Evolutionary conservation across 2,888 invertebrate genomes (phyloP).

Genomic region (Himalopsyche japonica): DNA sequence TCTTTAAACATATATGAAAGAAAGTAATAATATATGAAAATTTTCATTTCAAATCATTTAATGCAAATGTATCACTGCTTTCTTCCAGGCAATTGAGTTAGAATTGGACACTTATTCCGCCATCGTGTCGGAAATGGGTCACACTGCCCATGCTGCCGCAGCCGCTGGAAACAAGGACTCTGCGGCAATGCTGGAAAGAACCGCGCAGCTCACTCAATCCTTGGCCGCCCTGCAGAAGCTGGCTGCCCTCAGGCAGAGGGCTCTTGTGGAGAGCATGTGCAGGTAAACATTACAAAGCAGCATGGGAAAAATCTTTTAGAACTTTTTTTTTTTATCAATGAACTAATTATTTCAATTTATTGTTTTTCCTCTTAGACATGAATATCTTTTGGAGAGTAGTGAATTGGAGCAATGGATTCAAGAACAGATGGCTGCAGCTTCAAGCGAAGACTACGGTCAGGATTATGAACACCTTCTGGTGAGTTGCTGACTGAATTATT

Average conservation of each 20-base stretch:
- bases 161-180: slow-evolving; percentile 81
- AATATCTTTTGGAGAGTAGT: slow-evolving; percentile 86
- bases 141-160: slow-evolving; percentile 81
- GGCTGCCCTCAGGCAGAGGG: slow-evolving; percentile 77
- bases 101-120: slow-evolving; percentile 91
- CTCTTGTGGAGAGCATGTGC: slow-evolving; percentile 88
- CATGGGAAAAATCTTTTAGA: too few relatives aligned
- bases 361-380: slow-evolving; percentile 63
- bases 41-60: too few relatives aligned
- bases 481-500: slow-evolving; percentile 32
- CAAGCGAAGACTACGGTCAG: slow-evolving; percentile 91
- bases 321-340: too few relatives aligned
- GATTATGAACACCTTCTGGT: slow-evolving; percentile 90
- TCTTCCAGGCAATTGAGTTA: slow-evolving; percentile 76
- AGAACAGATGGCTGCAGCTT: slow-evolving; percentile 86
- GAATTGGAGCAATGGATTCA: slow-evolving; percentile 92
- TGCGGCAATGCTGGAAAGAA: slow-evolving; percentile 76
- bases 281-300: slow-evolving; percentile 46
- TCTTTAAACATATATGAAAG: neutral
- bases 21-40: too few relatives aligned
- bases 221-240: slow-evolving; percentile 79
- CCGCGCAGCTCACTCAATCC: slow-evolving; percentile 75
- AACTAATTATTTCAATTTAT: neutral
- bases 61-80: too few relatives aligned
- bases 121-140: slow-evolving; percentile 90